Conservation (phyloP, 1,140 invertebrate genomes). For the Brachionus paranguensis region DNA sequence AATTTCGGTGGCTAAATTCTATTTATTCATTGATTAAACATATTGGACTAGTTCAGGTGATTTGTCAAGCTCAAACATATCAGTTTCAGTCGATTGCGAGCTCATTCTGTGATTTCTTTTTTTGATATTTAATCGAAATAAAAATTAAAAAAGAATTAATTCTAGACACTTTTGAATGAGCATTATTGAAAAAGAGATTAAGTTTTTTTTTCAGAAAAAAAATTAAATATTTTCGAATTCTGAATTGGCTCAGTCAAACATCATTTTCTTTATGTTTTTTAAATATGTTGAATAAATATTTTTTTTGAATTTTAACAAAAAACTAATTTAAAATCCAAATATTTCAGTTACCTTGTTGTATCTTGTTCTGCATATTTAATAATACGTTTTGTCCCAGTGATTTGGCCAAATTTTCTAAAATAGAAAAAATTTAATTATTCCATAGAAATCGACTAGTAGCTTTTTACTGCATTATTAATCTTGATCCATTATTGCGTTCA, state of each 20-base stretch:
- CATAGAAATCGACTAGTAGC: not conserved
- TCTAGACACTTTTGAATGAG: constrained; percentile 10
- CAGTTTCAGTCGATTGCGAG: not conserved
- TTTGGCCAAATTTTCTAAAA: not conserved
- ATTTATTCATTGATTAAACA: constrained; percentile 1
- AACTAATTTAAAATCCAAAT: not conserved
- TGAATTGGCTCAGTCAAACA: not conserved
- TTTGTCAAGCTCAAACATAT: not conserved
- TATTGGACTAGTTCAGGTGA: not conserved
- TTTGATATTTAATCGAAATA: constrained; percentile 26
- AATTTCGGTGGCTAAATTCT: not conserved
- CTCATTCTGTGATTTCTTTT: not conserved
- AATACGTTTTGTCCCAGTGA: not conserved
- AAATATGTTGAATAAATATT: constrained; percentile 3
- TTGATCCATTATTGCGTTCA: not conserved
- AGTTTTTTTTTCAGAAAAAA: not conserved
- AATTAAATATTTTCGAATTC: not conserved
- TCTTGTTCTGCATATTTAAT: not conserved
- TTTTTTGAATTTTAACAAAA: not conserved
- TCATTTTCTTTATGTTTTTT: not conserved
- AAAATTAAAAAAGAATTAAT: constrained; percentile 31
- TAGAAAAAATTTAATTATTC: not conserved
- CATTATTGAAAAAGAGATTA: not conserved
- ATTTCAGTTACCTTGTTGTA: not conserved
- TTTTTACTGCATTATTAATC: not conserved